Percentiles rank a stretch among this genome's conserved stretches.
These are phyloP conservation scores for Synergus laeviventris DNA, from an alignment of 2,888 invertebrate species.

Conservation along the genomic window DNA sequence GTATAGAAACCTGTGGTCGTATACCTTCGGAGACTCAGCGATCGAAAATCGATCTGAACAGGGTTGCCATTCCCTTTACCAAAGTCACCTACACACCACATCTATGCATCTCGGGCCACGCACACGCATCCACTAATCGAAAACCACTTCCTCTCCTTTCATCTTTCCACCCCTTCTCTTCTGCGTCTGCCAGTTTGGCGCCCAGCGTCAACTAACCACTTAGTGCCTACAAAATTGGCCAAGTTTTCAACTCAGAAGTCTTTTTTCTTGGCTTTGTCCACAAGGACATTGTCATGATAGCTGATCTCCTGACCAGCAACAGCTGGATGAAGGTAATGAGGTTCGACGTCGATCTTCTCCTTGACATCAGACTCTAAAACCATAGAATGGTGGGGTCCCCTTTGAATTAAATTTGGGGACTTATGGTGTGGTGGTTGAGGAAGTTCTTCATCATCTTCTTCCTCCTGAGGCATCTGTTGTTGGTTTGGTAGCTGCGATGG, in stretches of 20 bases:
- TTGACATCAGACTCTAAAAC: conserved; percentile 77
- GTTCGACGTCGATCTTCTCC: conserved; percentile 80
- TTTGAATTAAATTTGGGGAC: conserved; percentile 74
- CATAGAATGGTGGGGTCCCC: conserved; percentile 79
- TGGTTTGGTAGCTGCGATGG: conserved; percentile 44
- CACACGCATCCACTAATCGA: conserved; percentile 19
- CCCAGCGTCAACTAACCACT: conserved; percentile 48
- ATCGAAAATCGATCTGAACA: conserved; percentile 22
- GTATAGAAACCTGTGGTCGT: conserved; percentile 40
- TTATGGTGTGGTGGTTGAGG: conserved; percentile 63
- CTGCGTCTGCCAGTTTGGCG: conserved; percentile 50
- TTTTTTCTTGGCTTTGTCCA: conserved; percentile 71
- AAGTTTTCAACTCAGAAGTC: conserved; percentile 60
- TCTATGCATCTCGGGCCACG: conserved; percentile 9
- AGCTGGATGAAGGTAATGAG: conserved; percentile 80
- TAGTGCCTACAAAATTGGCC: conserved; percentile 9
- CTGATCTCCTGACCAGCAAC: conserved; percentile 80
- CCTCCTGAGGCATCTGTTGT: conserved; percentile 50
- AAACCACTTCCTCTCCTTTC: conserved; percentile 28
- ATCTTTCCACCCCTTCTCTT: not conserved
- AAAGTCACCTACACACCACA: conserved; percentile 12
- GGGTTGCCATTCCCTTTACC: conserved; percentile 29
- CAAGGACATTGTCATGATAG: conserved; percentile 75
- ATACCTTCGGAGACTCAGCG: conserved; percentile 30
- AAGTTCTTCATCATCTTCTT: conserved; percentile 55